These are phyloP conservation scores for Leptopilina myrica DNA, from an alignment of 2,888 invertebrate species.

Conservation along the genomic window DNA sequence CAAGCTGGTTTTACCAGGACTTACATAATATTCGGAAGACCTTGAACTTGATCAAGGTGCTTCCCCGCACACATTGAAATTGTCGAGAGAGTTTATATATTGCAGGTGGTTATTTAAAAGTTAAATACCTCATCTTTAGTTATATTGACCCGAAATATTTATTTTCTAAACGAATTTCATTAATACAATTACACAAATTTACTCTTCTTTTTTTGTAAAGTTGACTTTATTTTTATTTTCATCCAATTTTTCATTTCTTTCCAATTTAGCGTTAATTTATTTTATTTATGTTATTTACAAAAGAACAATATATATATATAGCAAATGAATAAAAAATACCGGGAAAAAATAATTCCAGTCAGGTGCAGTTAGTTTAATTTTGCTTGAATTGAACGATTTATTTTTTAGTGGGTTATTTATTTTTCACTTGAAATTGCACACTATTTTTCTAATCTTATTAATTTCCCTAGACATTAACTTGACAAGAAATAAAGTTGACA, in stretches of 20 bases:
- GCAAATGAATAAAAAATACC: no score
- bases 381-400: no score
- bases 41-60: slow-evolving; percentile 22
- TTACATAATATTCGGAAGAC: slow-evolving; percentile 10
- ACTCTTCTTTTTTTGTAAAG: background rate
- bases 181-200: background rate
- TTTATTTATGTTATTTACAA: no score
- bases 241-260: no score
- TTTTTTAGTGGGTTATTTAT: no score
- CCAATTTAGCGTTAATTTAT: no score
- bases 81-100: background rate
- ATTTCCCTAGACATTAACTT: background rate
- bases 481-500: background rate
- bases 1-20: slow-evolving; percentile 6
- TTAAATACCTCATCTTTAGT: background rate
- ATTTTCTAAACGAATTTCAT: no score
- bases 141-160: background rate
- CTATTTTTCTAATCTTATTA: background rate
- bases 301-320: no score
- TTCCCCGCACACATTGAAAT: slow-evolving; percentile 18
- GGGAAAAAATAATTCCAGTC: no score
- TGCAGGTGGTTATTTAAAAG: background rate
- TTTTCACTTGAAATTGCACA: no score
- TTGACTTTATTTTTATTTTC: no score
- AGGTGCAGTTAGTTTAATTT: no score